Base-by-base conservation (phyloP, 2,797 vertebrate genomes). In the Enteromius treurensis region DNA sequence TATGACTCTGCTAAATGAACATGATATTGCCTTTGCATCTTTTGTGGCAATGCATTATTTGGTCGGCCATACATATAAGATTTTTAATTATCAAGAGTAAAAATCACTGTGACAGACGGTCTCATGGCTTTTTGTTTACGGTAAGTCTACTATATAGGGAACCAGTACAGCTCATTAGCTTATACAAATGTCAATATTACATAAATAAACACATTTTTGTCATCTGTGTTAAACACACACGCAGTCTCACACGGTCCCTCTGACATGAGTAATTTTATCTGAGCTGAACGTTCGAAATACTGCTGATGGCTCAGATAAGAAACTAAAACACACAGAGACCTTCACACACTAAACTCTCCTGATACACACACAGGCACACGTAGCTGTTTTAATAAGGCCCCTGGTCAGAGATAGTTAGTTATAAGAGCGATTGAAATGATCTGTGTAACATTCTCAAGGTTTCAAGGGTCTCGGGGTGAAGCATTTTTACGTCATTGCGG, bases 181-280 rank as follows among this genome's bases (percentile, higher is more conserved):
- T 15, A 23, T 71, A 3, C 11, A 29, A 55, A 21, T 4, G 4
- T 71, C 3, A 19, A 5, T 77, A 40, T 32, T 77, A 42, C 32
- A 23, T 37, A 37, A 76, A 5, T 4, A 32, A 62, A 65, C 42
- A 15, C 8, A 3, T n/a, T 19, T 79, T 53, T 67, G 26, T 73
- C 21, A 65, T 81, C 55, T 29, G 51, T 23, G 49, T 32, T 42
- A 34, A 64, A 45, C 51, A 51, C 51, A 51, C 62, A 26, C 19
- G 51, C 51, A 62, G 40, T 47, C 40, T n/a, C 26, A 40, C 19
- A 74, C 70, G 77, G 58, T 79, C 70, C 69, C 65, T 51, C 14
- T 78, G 75, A 73, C 76, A 68, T 47, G 40, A 73, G 71, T 84
- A 68, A 74, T 86, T 79, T 84, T 79, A 86, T 86, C 79, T 74